Conservation (phyloP, 2,113 vertebrate species). For the Sula dactylatra region DNA sequence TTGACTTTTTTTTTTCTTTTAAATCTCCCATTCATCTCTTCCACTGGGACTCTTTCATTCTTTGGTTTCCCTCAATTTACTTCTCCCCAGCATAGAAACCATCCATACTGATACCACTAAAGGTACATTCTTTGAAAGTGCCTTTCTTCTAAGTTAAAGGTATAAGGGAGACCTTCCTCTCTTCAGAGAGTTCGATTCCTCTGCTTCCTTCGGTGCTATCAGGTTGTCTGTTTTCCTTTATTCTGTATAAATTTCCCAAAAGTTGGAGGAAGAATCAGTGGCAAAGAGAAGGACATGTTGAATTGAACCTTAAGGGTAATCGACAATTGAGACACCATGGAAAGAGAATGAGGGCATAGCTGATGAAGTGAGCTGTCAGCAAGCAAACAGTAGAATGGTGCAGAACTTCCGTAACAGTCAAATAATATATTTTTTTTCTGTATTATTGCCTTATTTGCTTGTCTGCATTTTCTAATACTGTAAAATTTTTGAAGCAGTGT, state of each 20-base stretch:
- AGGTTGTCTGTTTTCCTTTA: not conserved
- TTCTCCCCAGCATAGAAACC: not conserved
- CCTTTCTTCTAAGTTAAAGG: not conserved
- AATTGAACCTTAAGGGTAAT: not conserved
- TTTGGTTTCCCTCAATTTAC: not conserved
- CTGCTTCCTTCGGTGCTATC: not conserved
- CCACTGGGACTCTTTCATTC: not conserved
- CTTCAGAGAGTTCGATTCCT: not conserved
- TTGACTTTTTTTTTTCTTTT: not conserved
- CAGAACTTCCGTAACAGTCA: not conserved
- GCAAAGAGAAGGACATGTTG: accelerated
- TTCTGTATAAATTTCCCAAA: not conserved
- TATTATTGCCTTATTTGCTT: not conserved
- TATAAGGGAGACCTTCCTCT: not conserved
- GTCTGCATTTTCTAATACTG: not conserved
- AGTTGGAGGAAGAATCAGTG: not conserved
- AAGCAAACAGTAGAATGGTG: not conserved
- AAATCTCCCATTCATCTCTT: not conserved
- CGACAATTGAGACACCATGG: not conserved
- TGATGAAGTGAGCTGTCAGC: not conserved
- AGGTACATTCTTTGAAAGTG: not conserved
- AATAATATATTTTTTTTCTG: not conserved
- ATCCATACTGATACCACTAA: not conserved
- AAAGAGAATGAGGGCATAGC: not conserved
- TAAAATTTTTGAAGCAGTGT: not conserved